Base-by-base conservation (phyloP, 2,888 invertebrate genomes). In the Leptura quadrifasciata region DNA sequence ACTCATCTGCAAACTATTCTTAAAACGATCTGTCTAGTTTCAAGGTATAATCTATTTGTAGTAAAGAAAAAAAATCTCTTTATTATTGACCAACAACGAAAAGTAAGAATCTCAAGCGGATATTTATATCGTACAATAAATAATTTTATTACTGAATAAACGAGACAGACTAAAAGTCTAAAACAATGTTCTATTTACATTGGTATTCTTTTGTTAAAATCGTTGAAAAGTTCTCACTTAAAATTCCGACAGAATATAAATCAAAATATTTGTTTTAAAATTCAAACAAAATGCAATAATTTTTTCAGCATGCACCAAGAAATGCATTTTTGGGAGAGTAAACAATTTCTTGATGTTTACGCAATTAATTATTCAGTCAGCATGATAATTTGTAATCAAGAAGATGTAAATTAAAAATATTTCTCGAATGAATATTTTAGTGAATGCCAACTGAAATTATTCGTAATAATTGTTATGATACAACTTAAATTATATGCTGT, bases 201-300 rank as follows among this genome's bases (percentile, higher is more conserved):
- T 31, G 0, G 8, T 8, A 31, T 31, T 8, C 24, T 58, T 15
- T 58, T 58, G 58, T n/a, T 58, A 5, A 31, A 31, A 0, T 60
- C 15, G 4, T 17, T 31, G n/a, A 9, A 27, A n/a, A 27, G 3
- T 60, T n/a, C 60, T 17, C 27, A 9, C 1, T 60, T 27, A 27
- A 60, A 31, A 24, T 60, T 27, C 31, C 60, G 17, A n/a, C 60
- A n/a, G 27, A 8, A 47, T n/a, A 15, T 31, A 31, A 24, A n/a
- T 60, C 17, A 60, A 21, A 60, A 60, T 24, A 31, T 31, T 60
- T 27, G 17, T 9, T 31, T 27, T 60, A 60, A 60, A 60, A 60
- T 60, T 31, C 31, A 60, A 17, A 17, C 24, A 31, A n/a, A 60
- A 31, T 15, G n/a, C 60, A 60, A 31, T 31, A n/a, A 60, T 31